Evolutionary conservation across 2,888 invertebrate species (phyloP).

Genomic region (Leucophenga maculata): DNA sequence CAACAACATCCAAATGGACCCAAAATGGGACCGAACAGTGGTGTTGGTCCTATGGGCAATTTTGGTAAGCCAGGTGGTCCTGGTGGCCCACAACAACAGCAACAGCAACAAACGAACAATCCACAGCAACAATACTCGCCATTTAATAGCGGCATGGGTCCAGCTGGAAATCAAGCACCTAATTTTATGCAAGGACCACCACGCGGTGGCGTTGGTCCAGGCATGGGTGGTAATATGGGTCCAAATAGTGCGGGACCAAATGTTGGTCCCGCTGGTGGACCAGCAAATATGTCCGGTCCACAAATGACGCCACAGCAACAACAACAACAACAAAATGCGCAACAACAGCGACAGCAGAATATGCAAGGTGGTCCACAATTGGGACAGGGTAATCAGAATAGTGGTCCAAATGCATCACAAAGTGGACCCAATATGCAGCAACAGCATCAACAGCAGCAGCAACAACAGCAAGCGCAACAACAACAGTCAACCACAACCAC

Average conservation of each 20-base stretch:
- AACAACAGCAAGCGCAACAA: conserved; percentile 66
- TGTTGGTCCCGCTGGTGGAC: conserved; percentile 46
- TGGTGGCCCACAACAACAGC: conserved; percentile 60
- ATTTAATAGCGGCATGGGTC: conserved; percentile 76
- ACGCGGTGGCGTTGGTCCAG: conserved; percentile 51
- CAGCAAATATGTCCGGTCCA: conserved; percentile 51
- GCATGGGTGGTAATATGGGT: conserved; percentile 16
- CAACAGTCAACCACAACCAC: conserved; percentile 73
- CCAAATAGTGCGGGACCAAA: conserved; percentile 38
- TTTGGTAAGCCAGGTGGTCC: conserved; percentile 54
- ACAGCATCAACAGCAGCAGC: conserved; percentile 70
- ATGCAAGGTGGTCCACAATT: conserved; percentile 45
- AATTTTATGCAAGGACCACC: conserved; percentile 70
- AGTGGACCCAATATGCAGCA: conserved; percentile 51
- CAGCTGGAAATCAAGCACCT: conserved; percentile 70
- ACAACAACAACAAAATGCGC: conserved; percentile 46
- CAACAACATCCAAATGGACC: conserved; percentile 61
- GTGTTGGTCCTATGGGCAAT: conserved; percentile 50
- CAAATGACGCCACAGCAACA: conserved; percentile 48
- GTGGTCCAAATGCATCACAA: conserved; percentile 56
- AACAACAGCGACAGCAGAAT: conserved; percentile 46
- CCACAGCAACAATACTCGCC: conserved; percentile 78
- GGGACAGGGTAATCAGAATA: conserved; percentile 57
- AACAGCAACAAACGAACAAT: conserved; percentile 49
- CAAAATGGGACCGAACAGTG: conserved; percentile 60